These are phyloP conservation scores for Agelastica alni DNA, from an alignment of 2,888 invertebrate genomes.

Conservation along the genomic window DNA sequence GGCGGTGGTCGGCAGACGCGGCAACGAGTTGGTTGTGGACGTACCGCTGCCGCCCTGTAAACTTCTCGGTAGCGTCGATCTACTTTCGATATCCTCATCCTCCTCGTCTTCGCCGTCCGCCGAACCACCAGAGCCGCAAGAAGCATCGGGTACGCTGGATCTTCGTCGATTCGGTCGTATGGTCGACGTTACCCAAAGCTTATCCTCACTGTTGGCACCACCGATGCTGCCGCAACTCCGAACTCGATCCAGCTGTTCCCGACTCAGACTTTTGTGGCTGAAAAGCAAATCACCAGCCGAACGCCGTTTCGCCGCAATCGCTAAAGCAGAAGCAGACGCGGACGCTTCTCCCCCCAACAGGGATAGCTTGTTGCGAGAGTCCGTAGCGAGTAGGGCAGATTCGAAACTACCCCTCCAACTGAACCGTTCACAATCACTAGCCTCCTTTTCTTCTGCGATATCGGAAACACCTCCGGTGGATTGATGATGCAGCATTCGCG, in stretches of 20 bases:
- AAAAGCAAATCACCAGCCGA: constrained; percentile 84
- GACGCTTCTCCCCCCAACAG: constrained; percentile 66
- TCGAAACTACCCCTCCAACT: constrained; percentile 93
- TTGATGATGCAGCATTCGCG: constrained; percentile 47
- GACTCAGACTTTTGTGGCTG: constrained; percentile 77
- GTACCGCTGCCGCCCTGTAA: constrained; percentile 62
- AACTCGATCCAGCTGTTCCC: constrained; percentile 74
- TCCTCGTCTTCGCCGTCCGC: constrained; percentile 62
- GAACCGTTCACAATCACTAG: constrained; percentile 86
- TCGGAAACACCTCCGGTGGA: constrained; percentile 61
- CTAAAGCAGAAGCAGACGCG: constrained; percentile 67
- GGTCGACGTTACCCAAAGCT: constrained; percentile 53
- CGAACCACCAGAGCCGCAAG: constrained; percentile 58
- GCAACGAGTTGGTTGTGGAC: constrained; percentile 75
- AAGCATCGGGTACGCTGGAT: constrained; percentile 65
- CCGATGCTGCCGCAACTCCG: constrained; percentile 85
- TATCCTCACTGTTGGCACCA: constrained; percentile 65
- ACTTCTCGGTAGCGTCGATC: constrained; percentile 67
- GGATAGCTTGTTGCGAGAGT: constrained; percentile 78
- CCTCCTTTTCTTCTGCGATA: constrained; percentile 68
- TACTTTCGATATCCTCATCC: constrained; percentile 56
- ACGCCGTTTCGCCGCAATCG: constrained; percentile 75
- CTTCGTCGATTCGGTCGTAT: constrained; percentile 54
- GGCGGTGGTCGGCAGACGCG: constrained; percentile 69
- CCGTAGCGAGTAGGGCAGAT: constrained; percentile 85